phyloP scores from a whole-genome alignment of 2,888 invertebrate species.

The Tetramorium bicarinatum region DNA sequence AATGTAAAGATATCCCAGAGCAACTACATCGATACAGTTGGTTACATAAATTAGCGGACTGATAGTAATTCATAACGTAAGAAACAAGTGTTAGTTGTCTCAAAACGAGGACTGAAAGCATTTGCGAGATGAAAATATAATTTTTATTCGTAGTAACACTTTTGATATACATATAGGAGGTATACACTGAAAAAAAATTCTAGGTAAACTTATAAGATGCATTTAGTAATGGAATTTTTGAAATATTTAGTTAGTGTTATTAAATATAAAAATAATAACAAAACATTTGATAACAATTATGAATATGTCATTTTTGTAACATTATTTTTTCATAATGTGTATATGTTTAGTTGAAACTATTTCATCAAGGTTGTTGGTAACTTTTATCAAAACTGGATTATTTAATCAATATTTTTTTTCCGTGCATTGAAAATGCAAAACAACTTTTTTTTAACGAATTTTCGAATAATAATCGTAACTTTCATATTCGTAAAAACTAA shows the following conservation, averaged over 20 bases:
- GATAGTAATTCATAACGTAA: not conserved
- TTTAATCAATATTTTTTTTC: no score
- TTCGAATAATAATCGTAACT: not conserved
- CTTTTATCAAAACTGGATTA: no score
- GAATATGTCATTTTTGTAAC: no score
- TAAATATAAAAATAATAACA: no score
- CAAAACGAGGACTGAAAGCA: not conserved
- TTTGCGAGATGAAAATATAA: not conserved
- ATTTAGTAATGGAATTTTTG: no score
- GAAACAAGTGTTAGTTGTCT: not conserved
- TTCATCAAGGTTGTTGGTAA: no score
- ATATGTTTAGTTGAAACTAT: no score
- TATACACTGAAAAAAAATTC: no score
- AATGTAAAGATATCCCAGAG: not conserved
- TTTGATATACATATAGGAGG: not conserved
- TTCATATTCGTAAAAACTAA: not conserved
- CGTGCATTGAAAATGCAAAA: not conserved
- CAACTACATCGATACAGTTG: not conserved
- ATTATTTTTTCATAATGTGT: no score
- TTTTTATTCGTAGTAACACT: not conserved
- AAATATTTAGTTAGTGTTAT: no score
- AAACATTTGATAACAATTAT: no score
- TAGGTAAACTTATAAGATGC: no score
- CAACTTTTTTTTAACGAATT: not conserved
- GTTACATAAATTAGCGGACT: constrained; percentile 8